phyloP scores from a whole-genome alignment of 1,140 invertebrate species.

The Eupeodes corollae region DNA sequence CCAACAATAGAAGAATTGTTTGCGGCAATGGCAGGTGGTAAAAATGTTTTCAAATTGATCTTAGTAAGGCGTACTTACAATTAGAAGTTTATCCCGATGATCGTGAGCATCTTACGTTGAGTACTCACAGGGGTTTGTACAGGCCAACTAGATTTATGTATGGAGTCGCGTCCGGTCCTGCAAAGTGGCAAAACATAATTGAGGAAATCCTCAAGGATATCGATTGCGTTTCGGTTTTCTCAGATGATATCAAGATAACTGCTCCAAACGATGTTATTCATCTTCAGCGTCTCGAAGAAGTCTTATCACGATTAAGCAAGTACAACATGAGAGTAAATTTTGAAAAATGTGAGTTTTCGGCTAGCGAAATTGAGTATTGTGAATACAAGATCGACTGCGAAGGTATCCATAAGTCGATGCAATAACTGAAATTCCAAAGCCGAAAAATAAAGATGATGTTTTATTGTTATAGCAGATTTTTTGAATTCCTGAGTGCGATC shows the following conservation, averaged over 20 bases:
- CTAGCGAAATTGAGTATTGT: constrained; percentile 17
- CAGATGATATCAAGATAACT: constrained; percentile 18
- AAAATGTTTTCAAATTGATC: constrained; percentile 16
- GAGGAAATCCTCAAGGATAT: constrained; percentile 15
- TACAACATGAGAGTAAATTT: constrained; percentile 16
- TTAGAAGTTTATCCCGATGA: constrained; percentile 11
- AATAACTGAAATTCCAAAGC: constrained; percentile 12
- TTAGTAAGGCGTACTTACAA: constrained; percentile 15
- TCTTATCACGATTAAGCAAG: constrained; percentile 11
- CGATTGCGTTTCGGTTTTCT: constrained; percentile 13
- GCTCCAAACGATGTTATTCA: constrained; percentile 1
- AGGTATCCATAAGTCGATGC: constrained; percentile 15
- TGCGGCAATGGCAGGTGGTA: constrained; percentile 11
- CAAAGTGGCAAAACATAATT: constrained; percentile 22
- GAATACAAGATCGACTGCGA: constrained; percentile 20
- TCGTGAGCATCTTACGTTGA: constrained; percentile 11
- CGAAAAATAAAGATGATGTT: constrained; percentile 10
- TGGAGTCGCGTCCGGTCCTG: constrained; percentile 16
- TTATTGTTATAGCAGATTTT: constrained; percentile 10
- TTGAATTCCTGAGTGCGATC: constrained; percentile 10
- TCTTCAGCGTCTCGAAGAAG: constrained; percentile 7
- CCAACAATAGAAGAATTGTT: constrained; percentile 19
- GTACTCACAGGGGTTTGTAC: constrained; percentile 12
- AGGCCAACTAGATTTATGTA: constrained; percentile 12
- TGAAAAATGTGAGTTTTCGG: constrained; percentile 13